phyloP scores from a whole-genome alignment of 1,140 invertebrate species.

The Sitophilus oryzae region DNA sequence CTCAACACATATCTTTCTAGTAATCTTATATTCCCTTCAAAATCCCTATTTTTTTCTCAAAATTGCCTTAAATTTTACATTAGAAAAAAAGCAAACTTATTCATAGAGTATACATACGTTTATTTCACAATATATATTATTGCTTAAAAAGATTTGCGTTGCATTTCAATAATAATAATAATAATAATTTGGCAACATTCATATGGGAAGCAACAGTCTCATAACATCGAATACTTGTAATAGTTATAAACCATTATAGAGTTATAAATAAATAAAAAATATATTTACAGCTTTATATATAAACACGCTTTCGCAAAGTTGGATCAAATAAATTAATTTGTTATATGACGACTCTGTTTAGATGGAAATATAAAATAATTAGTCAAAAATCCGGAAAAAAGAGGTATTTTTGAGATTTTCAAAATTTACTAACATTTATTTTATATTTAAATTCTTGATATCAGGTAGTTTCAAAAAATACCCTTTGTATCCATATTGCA shows the following conservation, averaged over 20 bases:
- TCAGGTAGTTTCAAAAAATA: too few relatives aligned
- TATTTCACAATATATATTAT: constrained; percentile 43
- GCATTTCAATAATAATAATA: constrained; percentile 11
- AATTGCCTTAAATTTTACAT: too few relatives aligned
- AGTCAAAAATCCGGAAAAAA: too few relatives aligned
- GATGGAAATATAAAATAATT: too few relatives aligned
- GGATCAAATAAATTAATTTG: constrained; percentile 17
- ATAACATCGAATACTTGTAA: constrained; percentile 42
- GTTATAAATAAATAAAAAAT: constrained; percentile 15
- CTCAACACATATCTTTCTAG: too few relatives aligned
- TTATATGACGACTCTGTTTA: background rate
- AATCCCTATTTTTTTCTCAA: too few relatives aligned
- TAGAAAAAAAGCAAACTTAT: constrained; percentile 27
- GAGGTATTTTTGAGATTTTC: too few relatives aligned
- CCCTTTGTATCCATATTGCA: too few relatives aligned
- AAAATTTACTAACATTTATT: too few relatives aligned
- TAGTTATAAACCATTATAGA: constrained; percentile 6
- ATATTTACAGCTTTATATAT: constrained; percentile 35
- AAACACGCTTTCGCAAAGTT: constrained; percentile 30
- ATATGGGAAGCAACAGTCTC: constrained; percentile 43
- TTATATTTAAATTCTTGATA: too few relatives aligned
- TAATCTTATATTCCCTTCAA: too few relatives aligned
- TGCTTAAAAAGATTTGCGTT: constrained; percentile 31
- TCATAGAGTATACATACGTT: constrained; percentile 38
- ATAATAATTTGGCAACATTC: constrained; percentile 24